Base-by-base conservation (phyloP, 64 coral and sea anemone genomes). In the Porites lutea region DNA sequence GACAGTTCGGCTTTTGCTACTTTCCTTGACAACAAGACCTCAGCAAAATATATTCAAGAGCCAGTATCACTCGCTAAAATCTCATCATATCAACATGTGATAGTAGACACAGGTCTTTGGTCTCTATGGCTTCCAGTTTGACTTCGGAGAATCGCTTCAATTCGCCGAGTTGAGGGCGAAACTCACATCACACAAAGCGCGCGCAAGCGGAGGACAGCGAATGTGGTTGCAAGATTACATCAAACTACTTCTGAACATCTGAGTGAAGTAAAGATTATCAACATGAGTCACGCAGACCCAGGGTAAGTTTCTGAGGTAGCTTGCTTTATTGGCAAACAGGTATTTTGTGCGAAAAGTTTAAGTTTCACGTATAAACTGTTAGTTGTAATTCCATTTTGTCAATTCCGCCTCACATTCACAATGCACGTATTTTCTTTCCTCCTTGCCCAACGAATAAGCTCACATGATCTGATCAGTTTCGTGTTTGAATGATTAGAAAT, bases 231-330 rank as follows among this genome's bases (percentile, higher is more conserved):
- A 6, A 52, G 13, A 77, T 54, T 16, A 60, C 16, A 79, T 60
- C 44, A 72, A 18, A 19, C 7, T 19, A 20, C 23, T 48, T n/a
- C 16, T 50, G 44, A 27, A n/a, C 5, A 16, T 20, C 16, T 19
- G 53, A 50, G 43, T 5, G 6, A 71, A 48, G 48, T 3, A 71
- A 37, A 37, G 27, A 37, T 37, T 37, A 57, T 15, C 14, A 85
- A 45, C 3, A 94, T 94, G 93, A 94, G 93, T 94, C 93, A 94
- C 78, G 88, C 88, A 90, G 88, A 89, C 16, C 79, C 80, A 27
- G 93, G 93, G 93, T 94, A 68, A 71, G 88, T 90, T 79, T 48
- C 27, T 11, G 7, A 50, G 2, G 44, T 18, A n/a, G 13, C 53
- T 10, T 84, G 4, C 14, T 13, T 19, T 68, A 37, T 46, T 63